These are phyloP conservation scores for Tauraco hartlaubi DNA, from an alignment of 2,797 vertebrate species.

Conservation along the genomic window DNA sequence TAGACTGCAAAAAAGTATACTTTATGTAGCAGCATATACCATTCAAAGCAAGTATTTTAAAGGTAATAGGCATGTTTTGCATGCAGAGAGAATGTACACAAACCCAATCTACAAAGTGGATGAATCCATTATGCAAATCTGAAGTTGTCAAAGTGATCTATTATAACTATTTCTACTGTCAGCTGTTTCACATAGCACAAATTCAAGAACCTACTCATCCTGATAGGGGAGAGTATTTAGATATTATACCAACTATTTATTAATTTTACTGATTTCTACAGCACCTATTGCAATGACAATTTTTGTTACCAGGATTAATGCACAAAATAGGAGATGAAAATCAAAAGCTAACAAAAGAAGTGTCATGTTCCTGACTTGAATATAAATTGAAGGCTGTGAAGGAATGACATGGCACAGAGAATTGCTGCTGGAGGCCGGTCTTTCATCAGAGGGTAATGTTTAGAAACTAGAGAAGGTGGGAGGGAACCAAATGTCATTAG, in stretches of 20 bases:
- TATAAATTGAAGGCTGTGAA: not conserved
- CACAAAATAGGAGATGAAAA: slow-evolving; percentile 1
- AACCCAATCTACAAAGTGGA: slow-evolving; percentile 22
- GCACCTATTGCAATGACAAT: not conserved
- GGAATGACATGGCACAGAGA: not conserved
- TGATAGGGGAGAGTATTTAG: slow-evolving; percentile 5
- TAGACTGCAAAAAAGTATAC: not conserved
- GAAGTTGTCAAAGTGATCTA: slow-evolving; percentile 66
- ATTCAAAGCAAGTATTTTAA: not conserved
- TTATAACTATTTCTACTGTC: slow-evolving; percentile 56
- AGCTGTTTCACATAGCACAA: slow-evolving; percentile 42
- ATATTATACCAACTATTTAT: slow-evolving; percentile 3
- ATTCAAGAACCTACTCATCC: not conserved
- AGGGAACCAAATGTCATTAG: not conserved
- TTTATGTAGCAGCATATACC: not conserved
- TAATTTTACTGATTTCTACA: slow-evolving; percentile 23
- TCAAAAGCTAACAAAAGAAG: slow-evolving; percentile 11
- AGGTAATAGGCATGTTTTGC: not conserved
- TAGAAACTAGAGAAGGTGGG: slow-evolving; percentile 14
- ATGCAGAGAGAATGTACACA: not conserved
- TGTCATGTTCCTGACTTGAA: not conserved
- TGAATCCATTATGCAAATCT: slow-evolving; percentile 57
- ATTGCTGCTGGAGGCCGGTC: slow-evolving; percentile 15
- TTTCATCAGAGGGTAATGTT: slow-evolving; percentile 18
- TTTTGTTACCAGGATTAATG: not conserved